Percentiles rank a stretch among this genome's conserved stretches.
Evolutionary conservation across 2,797 vertebrate species (phyloP).

Genomic region (Diplodus sargus): DNA sequence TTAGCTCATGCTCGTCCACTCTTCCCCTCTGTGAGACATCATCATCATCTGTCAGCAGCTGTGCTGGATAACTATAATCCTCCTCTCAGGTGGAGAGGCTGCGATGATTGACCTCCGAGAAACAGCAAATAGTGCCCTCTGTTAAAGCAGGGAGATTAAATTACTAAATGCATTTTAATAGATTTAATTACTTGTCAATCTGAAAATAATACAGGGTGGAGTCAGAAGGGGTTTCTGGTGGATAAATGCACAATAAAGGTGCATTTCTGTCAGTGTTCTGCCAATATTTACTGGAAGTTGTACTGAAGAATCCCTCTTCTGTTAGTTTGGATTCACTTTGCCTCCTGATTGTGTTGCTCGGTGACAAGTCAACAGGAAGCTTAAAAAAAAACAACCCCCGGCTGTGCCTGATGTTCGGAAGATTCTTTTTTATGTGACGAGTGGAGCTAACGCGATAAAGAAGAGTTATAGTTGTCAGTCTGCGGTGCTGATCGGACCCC

Average conservation of each 20-base stretch:
- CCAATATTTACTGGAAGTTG: background rate
- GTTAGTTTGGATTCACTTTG: background rate
- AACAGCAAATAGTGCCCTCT: background rate
- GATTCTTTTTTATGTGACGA: background rate
- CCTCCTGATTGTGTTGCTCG: background rate
- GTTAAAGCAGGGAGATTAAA: background rate
- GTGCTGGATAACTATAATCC: background rate
- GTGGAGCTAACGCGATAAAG: background rate
- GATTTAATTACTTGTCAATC: background rate
- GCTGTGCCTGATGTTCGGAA: background rate
- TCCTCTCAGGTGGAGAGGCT: background rate
- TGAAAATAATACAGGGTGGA: background rate
- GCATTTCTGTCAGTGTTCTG: background rate
- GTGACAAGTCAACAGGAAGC: slow-evolving; percentile 1
- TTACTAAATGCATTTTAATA: slow-evolving; percentile 2
- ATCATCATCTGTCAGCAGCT: slow-evolving; percentile 15
- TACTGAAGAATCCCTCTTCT: background rate
- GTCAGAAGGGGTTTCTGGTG: background rate
- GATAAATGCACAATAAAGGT: background rate
- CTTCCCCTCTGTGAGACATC: background rate
- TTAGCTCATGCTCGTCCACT: background rate
- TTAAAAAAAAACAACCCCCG: background rate
- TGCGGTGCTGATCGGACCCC: background rate
- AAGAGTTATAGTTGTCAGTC: background rate
- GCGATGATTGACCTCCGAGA: background rate